These are phyloP conservation scores for Philhelius pedissequus DNA, from an alignment of 2,888 invertebrate species.

Conservation along the genomic window DNA sequence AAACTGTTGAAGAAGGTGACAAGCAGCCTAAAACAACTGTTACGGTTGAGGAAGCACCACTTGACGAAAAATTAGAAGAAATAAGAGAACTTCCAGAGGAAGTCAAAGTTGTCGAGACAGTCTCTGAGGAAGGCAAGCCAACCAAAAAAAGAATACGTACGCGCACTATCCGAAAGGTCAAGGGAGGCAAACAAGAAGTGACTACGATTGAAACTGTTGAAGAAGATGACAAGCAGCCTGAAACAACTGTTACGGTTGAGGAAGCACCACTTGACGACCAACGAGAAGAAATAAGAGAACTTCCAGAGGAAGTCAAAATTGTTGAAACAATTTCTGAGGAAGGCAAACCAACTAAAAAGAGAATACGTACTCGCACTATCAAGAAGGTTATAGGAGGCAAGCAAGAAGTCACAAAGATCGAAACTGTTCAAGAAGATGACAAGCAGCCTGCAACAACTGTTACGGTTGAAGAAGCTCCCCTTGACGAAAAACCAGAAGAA, in stretches of 20 bases:
- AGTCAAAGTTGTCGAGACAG: constrained; percentile 1
- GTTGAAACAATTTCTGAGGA: constrained; percentile 70
- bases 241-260: constrained; percentile 74
- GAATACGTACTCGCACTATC: constrained; percentile 71
- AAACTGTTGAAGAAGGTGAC: constrained; percentile 40
- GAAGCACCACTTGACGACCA: constrained; percentile 69
- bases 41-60: constrained; percentile 29
- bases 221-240: constrained; percentile 75
- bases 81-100: constrained; percentile 28
- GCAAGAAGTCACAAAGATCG: constrained; percentile 36
- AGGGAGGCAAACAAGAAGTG: constrained; percentile 73
- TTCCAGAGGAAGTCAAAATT: constrained; percentile 67
- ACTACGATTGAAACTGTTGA: constrained; percentile 75
- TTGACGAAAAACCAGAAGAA: constrained; percentile 5
- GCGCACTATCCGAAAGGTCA: constrained; percentile 37
- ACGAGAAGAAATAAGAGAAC: background rate
- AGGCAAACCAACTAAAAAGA: constrained; percentile 73
- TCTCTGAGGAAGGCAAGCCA: constrained; percentile 24
- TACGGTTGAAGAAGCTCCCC: constrained; percentile 26
- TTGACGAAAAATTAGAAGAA: constrained; percentile 30
- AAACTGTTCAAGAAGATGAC: constrained; percentile 36
- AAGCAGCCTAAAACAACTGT: constrained; percentile 30
- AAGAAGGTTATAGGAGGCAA: constrained; percentile 36
- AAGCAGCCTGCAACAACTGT: constrained; percentile 37
- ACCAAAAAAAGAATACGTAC: constrained; percentile 40